Conservation (phyloP, 92 coral and sea anemone genomes). For the Epizoanthus scotinus region DNA sequence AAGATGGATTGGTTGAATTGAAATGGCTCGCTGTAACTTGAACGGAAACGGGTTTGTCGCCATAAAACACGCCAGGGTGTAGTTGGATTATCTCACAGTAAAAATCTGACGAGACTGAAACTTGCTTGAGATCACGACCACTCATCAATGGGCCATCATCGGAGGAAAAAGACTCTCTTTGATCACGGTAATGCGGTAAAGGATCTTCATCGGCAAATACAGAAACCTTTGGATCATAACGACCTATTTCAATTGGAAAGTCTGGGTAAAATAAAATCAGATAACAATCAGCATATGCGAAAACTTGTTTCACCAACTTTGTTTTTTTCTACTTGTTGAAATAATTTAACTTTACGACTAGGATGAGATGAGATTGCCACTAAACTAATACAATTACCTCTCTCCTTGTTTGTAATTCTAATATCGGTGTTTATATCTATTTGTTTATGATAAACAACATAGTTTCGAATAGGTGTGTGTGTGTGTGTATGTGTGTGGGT, state of each 20-base stretch:
- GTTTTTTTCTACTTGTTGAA: not conserved
- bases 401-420: no score
- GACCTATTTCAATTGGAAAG: constrained; percentile 25
- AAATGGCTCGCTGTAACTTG: constrained; percentile 57
- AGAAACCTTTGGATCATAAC: not conserved
- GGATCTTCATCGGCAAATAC: not conserved
- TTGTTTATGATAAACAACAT: no score
- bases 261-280: not conserved
- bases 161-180: not conserved
- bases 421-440: no score
- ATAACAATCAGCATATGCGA: not conserved
- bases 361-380: no score
- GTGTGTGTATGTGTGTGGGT: no score
- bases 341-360: not conserved
- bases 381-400: no score
- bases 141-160: not conserved
- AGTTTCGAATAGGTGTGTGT: no score
- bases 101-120: not conserved
- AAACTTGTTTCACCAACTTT: not conserved
- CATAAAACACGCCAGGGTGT: constrained; percentile 48
- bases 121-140: not conserved
- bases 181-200: no score
- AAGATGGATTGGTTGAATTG: constrained; percentile 31
- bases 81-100: constrained; percentile 45
- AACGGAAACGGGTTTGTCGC: constrained; percentile 57